Evolutionary conservation across 2,113 vertebrate genomes (phyloP), one percentile per base, ranked within the genome.

Genomic region (Hippocampus comes): DNA sequence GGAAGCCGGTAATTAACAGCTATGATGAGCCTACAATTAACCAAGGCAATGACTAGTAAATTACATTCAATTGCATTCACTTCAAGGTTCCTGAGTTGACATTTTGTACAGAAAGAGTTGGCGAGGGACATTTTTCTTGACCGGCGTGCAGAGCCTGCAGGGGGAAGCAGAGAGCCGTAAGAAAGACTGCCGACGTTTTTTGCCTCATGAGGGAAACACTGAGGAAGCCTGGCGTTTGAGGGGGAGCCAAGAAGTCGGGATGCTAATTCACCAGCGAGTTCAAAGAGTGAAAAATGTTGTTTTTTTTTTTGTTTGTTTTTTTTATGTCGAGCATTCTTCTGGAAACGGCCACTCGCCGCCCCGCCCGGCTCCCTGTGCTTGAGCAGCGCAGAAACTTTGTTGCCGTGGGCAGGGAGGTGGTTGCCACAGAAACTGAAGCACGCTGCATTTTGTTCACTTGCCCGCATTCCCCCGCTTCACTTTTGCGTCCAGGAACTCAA

Each of bases 381-480:
- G 79, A 70, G 49, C 81, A 74, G 68, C 84, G 74, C 81, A 81
- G 78, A 78, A 87, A 86, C 82, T 90, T 89, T 86, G 86, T 72
- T 75, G 77, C 90, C 78, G 87, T 90, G 83, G 88, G 87, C 77
- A 85, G 87, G 81, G 71, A 76, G 73, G 63, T 72, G 78, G 86
- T 92, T 85, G 84, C 89, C 77, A 89, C 87, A 86, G 90, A 78
- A 90, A 93, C 92, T 64, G 73, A 75, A 78, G 81, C 73, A 77
- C 82, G 85, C 79, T 78, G 75, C 79, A 76, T 64, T 68, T 68
- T 61, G 23, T 60, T 68, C 20, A 41, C 6, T 18, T 17, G 49
- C n/a, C 30, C 14, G 6, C 15, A 27, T 25, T 49, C 11, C 55
- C 55, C 68, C 55, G 63, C 63, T 74, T 66, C 86, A 89, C 85